Evolutionary conservation across 1,140 invertebrate species (phyloP).

Genomic region (Andricus grossulariae): DNA sequence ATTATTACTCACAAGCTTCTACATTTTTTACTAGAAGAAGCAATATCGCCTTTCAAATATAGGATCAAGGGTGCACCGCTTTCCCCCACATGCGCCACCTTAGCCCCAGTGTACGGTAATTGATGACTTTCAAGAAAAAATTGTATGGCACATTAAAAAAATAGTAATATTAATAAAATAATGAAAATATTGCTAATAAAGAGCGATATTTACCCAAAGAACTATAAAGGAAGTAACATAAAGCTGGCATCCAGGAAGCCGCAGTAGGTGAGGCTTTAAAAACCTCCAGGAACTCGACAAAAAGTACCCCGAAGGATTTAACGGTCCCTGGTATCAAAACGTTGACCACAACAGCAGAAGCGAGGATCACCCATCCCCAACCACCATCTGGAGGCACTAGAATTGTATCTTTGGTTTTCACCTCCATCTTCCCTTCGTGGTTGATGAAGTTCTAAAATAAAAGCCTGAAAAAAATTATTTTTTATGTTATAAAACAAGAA

Average conservation of each 20-base stretch:
- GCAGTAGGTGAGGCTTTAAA: slow-evolving; percentile 83
- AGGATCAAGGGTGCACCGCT: no score
- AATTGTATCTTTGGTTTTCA: slow-evolving; percentile 66
- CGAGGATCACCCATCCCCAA: slow-evolving; percentile 88
- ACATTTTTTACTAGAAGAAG: no score
- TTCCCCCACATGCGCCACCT: no score
- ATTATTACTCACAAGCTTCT: no score
- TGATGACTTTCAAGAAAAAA: no score
- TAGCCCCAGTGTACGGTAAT: no score
- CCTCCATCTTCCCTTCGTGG: slow-evolving; percentile 41
- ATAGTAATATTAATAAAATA: no score
- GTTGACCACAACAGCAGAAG: slow-evolving; percentile 85
- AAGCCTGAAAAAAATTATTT: neutral
- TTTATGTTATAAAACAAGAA: no score
- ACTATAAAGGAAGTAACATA: slow-evolving; percentile 90
- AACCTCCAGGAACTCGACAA: slow-evolving; percentile 86
- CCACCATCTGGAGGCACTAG: slow-evolving; percentile 81
- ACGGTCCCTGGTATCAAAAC: slow-evolving; percentile 88
- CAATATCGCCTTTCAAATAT: no score
- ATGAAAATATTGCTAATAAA: no score
- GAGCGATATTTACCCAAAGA: slow-evolving; percentile 81
- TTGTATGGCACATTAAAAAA: no score
- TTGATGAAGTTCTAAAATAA: neutral
- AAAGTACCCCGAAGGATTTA: slow-evolving; percentile 89
- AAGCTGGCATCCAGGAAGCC: slow-evolving; percentile 86